These are phyloP conservation scores for Coranthus polyacanthus DNA, from an alignment of 2,797 vertebrate species.

Conservation along the genomic window DNA sequence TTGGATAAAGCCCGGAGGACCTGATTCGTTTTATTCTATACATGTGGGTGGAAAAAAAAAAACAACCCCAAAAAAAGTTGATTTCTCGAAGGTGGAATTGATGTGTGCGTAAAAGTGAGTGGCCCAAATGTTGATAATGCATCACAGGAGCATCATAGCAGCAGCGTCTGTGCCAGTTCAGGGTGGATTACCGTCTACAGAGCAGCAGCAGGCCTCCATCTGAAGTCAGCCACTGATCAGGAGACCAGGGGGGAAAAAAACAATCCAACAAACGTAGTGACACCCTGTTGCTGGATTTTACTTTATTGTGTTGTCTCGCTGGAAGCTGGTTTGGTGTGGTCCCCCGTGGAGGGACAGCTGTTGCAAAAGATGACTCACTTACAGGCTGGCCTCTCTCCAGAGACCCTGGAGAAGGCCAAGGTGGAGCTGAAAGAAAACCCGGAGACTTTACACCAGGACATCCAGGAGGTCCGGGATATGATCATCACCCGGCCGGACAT, in stretches of 20 bases:
- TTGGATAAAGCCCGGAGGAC: slow-evolving; percentile 51
- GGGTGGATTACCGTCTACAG: slow-evolving; percentile 69
- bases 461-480: slow-evolving; percentile 99
- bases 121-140: slow-evolving; percentile 46
- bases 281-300: slow-evolving; percentile 62
- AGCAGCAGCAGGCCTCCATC: slow-evolving; percentile 70
- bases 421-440: slow-evolving; percentile 98
- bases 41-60: neutral
- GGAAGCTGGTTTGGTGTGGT: slow-evolving; percentile 43
- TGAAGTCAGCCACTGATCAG: slow-evolving; percentile 60
- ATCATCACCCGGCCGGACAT: slow-evolving; percentile 99
- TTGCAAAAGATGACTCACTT: slow-evolving; percentile 94
- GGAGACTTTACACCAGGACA: slow-evolving; percentile 97
- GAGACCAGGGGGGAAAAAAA: neutral
- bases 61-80: slow-evolving; percentile 41
- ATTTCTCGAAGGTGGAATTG: slow-evolving; percentile 29
- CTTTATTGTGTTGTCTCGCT: slow-evolving; percentile 28
- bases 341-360: slow-evolving; percentile 65
- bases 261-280: neutral
- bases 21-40: slow-evolving; percentile 1
- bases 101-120: slow-evolving; percentile 60
- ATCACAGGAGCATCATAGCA: slow-evolving; percentile 47
- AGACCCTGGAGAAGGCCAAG: slow-evolving; percentile 98
- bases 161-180: slow-evolving; percentile 58
- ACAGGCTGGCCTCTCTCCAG: slow-evolving; percentile 97